Evolutionary conservation across 2,888 invertebrate species (phyloP), one percentile per base, ranked within the genome.

Genomic region (Dolichomitus sp.): DNA sequence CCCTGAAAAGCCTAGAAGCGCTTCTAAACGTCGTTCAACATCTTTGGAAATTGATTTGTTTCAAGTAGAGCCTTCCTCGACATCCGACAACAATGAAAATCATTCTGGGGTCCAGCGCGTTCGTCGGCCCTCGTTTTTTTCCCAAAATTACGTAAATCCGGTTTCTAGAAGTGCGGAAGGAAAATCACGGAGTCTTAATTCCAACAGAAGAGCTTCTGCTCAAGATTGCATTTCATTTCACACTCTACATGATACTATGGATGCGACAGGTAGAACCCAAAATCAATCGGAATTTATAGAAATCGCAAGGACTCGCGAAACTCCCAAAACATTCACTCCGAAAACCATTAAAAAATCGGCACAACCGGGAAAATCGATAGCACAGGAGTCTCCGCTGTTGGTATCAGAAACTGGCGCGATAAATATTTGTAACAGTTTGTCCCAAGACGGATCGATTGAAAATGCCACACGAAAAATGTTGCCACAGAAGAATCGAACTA

Each of bases 1-100:
- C 42, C 61, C 27, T 3, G 59, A 66, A 37, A 75, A 61, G 23
- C 17, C 40, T 2, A 61, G 48, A 66, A 79, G 74, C 37, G 27
- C 54, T 19, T 52, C 75, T 4, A 59, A 52, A 1, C 76, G 66
- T 33, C 80, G 76, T 30, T 52, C 59, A 40, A 57, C 30, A 17
- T 72, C 81, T 37, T 72, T 61, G 6, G 14, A 23, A 9, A 23
- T 23, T 14, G 82, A 82, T 80, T 40, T 72, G 1, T 30, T 17
- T 12, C 33, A 11, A 42, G 40, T 45, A 1, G 65, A 27, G 23
- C 50, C 76, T 1, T 50, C 65, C 3, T 12, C 61, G 48, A 76
- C 70, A 19, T 72, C 72, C 4, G 23, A 68, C 9, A 42, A 80
- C n/a, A 66, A 33, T 9, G n/a, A 54, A 40, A 59, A n/a, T 48